phyloP scores from a whole-genome alignment of 2,797 vertebrate species.

The Hylomyscus alleni region DNA sequence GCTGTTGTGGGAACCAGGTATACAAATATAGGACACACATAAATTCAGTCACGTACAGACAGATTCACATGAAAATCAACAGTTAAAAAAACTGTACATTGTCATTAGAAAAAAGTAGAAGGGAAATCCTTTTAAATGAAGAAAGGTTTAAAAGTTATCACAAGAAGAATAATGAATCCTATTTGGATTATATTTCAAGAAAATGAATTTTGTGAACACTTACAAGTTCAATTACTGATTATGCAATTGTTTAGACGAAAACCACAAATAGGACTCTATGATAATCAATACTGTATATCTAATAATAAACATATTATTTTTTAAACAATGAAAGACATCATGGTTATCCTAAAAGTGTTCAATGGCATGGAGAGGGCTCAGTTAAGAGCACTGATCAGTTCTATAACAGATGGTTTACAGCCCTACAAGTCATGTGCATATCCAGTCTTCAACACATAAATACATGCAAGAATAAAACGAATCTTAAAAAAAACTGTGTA shows the following conservation, averaged over 20 bases:
- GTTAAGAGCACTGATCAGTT: not conserved
- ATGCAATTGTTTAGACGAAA: not conserved
- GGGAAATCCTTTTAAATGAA: conserved; percentile 27
- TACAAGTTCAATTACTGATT: not conserved
- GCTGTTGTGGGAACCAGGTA: not conserved
- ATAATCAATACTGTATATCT: not conserved
- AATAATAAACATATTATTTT: conserved; percentile 17
- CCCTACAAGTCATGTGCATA: not conserved
- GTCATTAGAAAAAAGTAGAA: not conserved
- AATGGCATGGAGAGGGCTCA: not conserved
- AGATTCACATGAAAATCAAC: not conserved
- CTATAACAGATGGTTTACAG: not conserved
- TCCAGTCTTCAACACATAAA: not conserved
- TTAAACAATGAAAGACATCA: not conserved
- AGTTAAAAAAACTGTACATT: not conserved
- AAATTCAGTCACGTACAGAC: not conserved
- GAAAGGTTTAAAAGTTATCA: not conserved
- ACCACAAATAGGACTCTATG: not conserved
- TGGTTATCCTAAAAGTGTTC: not conserved
- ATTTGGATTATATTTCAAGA: conserved; percentile 2
- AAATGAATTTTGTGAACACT: conserved; percentile 47
- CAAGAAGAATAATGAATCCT: conserved; percentile 16
- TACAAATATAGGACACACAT: not conserved
- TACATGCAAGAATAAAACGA: not conserved
- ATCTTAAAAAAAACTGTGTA: not conserved